Evolutionary conservation across 2,797 vertebrate genomes (phyloP).

Genomic region (Oryzias sinensis): DNA sequence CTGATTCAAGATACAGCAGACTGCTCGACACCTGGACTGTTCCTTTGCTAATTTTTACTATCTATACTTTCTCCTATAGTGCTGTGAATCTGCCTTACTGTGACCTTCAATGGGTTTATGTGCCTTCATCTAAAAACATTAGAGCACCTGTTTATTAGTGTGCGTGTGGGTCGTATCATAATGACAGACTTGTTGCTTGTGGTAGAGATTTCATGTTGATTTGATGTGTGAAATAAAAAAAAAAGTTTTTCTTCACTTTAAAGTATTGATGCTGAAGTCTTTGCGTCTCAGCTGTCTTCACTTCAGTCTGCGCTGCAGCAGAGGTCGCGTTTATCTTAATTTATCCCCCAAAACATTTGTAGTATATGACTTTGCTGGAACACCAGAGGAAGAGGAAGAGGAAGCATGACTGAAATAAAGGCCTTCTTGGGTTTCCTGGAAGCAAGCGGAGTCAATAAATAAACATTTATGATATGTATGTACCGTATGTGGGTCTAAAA

Average conservation of each 20-base stretch:
- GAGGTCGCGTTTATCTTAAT: not conserved
- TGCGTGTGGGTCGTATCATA: conserved; percentile 49
- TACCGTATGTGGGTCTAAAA: not conserved
- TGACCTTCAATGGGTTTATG: conserved; percentile 80
- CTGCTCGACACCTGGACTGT: conserved; percentile 43
- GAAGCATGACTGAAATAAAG: not conserved
- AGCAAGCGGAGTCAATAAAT: not conserved
- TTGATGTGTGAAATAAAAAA: conserved; percentile 74
- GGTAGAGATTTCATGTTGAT: conserved; percentile 59
- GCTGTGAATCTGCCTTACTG: conserved; percentile 83
- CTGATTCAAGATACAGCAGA: conserved; percentile 35
- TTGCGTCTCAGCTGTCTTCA: conserved; percentile 9
- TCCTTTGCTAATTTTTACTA: conserved; percentile 56
- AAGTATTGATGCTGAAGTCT: conserved; percentile 8
- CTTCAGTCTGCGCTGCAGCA: not conserved
- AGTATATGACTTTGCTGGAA: not conserved
- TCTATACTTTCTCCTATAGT: conserved; percentile 68
- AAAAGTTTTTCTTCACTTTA: conserved; percentile 68
- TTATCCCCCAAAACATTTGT: too few relatives aligned
- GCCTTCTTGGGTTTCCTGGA: not conserved
- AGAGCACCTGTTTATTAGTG: conserved; percentile 61
- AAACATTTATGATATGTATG: not conserved
- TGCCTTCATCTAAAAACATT: conserved; percentile 83
- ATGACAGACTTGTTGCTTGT: conserved; percentile 68
- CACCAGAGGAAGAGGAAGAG: conserved; percentile 6